Evolutionary conservation across 1,140 invertebrate genomes (phyloP).

Genomic region (Papilio polyxenes): DNA sequence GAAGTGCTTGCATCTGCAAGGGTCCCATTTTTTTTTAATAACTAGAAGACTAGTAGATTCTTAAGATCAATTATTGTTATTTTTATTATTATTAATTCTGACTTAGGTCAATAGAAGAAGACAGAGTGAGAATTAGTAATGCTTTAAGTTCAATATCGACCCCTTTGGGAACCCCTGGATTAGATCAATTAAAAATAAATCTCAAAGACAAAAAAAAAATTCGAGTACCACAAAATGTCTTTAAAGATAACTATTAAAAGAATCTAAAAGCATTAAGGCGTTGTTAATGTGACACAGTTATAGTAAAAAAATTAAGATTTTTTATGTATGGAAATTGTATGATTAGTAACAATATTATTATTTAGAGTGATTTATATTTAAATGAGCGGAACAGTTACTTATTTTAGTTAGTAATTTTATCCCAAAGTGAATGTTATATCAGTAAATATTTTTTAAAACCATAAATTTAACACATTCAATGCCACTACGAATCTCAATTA

Average conservation of each 20-base stretch:
- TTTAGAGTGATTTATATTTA: not conserved
- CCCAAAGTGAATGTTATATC: not conserved
- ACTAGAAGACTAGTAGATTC: too few relatives aligned
- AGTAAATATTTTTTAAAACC: not conserved
- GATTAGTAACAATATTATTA: not conserved
- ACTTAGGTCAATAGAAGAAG: too few relatives aligned
- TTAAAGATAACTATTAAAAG: not conserved
- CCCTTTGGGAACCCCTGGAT: not conserved
- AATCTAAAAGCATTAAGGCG: slow-evolving; percentile 4
- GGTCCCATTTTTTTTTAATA: too few relatives aligned
- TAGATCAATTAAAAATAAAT: not conserved
- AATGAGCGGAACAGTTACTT: slow-evolving; percentile 20
- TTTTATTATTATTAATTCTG: too few relatives aligned
- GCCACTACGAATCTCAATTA: too few relatives aligned
- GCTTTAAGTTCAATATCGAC: too few relatives aligned
- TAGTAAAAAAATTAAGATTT: not conserved
- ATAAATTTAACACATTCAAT: not conserved
- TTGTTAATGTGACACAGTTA: not conserved
- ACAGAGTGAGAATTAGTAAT: too few relatives aligned
- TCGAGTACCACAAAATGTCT: slow-evolving; percentile 4
- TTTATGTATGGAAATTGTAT: not conserved
- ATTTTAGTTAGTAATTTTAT: not conserved
- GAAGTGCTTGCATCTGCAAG: too few relatives aligned
- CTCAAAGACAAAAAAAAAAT: not conserved
- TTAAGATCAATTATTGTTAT: too few relatives aligned